phyloP scores from a whole-genome alignment of 2,113 vertebrate species.

The Ciconia stormi region DNA sequence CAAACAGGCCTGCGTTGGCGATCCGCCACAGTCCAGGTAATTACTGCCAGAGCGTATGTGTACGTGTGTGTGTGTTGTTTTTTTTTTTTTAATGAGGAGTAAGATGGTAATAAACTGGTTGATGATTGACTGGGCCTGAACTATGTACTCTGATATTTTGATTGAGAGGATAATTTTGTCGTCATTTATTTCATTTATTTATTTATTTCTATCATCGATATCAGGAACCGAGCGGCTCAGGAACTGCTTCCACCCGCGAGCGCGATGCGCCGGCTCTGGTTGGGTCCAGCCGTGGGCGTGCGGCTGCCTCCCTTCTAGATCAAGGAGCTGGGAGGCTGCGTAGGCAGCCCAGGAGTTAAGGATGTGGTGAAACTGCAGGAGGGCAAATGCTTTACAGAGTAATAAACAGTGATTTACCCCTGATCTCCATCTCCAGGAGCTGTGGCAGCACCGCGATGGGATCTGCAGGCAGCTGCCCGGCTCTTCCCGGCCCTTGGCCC shows the following conservation, averaged over 20 bases:
- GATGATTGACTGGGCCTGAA: slow-evolving; percentile 50
- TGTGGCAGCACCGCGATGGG: background rate
- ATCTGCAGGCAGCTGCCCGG: background rate
- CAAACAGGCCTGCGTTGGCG: background rate
- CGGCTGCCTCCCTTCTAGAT: slow-evolving; percentile 20
- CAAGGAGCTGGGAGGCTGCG: slow-evolving; percentile 9
- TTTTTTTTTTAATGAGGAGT: slow-evolving; percentile 45
- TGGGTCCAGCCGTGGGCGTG: background rate
- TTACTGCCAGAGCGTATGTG: background rate
- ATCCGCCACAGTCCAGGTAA: background rate
- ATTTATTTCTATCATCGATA: background rate
- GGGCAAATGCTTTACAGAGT: background rate
- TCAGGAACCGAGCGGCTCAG: background rate
- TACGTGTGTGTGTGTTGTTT: background rate
- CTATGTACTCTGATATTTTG: slow-evolving; percentile 64
- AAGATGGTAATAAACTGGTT: slow-evolving; percentile 54
- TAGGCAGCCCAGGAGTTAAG: background rate
- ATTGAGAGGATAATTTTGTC: slow-evolving; percentile 27
- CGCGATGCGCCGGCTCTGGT: background rate
- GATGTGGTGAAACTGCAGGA: background rate
- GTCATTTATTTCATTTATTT: background rate
- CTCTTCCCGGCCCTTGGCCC: background rate
- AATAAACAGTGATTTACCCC: background rate
- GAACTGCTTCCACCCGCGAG: background rate
- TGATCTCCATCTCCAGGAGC: background rate